phyloP scores from a whole-genome alignment of 2,113 vertebrate genomes.

The Alosa alosa region DNA sequence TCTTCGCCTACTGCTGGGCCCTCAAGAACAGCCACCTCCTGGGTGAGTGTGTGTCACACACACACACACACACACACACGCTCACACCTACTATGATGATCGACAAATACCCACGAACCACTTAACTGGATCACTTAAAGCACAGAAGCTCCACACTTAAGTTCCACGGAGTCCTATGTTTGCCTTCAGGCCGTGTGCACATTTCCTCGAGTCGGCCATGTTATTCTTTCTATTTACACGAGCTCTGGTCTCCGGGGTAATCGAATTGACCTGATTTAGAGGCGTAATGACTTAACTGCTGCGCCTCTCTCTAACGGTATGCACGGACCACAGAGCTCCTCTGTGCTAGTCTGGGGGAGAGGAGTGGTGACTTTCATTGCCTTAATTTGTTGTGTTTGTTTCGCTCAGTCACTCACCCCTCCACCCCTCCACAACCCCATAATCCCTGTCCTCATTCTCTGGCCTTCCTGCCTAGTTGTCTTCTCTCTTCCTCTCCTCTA shows the following conservation, averaged over 20 bases:
- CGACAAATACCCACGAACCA: too few species aligned
- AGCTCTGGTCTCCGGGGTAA: not conserved
- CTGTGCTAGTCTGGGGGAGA: not conserved
- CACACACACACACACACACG: constrained; percentile 11
- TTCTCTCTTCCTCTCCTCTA: not conserved
- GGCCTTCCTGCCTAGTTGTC: not conserved
- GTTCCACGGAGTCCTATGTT: not conserved
- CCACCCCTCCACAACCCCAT: not conserved
- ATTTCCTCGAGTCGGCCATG: not conserved
- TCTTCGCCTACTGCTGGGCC: constrained; percentile 92
- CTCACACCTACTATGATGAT: too few species aligned
- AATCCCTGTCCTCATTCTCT: not conserved
- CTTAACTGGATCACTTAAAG: too few species aligned
- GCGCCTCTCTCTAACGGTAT: not conserved
- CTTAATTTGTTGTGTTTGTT: not conserved
- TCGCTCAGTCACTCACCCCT: not conserved
- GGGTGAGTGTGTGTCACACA: constrained; percentile 61
- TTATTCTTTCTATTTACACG: not conserved
- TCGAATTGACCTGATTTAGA: not conserved
- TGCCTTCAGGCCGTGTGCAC: not conserved
- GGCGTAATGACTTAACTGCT: constrained; percentile 4
- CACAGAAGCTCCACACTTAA: too few species aligned
- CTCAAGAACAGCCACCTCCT: constrained; percentile 79
- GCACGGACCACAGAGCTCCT: not conserved
- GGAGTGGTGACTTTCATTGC: not conserved